These are phyloP conservation scores for Schizopygopsis malacanthus DNA, from an alignment of 2,797 vertebrate species.

Conservation along the genomic window DNA sequence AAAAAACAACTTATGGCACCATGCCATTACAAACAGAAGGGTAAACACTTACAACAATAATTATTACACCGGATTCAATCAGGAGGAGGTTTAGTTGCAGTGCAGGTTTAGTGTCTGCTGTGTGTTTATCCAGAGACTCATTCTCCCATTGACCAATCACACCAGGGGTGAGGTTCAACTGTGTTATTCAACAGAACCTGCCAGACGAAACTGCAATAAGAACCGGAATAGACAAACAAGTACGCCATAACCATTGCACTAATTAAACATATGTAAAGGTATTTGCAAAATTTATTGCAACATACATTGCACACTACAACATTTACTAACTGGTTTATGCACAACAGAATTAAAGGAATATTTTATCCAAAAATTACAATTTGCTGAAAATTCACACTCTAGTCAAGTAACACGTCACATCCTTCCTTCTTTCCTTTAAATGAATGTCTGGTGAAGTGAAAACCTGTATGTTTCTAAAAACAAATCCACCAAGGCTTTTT, in stretches of 20 bases:
- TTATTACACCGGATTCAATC: not conserved
- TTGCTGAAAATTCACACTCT: too few relatives aligned
- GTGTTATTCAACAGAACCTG: slow-evolving; percentile 2
- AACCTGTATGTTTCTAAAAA: too few relatives aligned
- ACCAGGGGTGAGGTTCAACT: not conserved
- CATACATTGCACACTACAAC: not conserved
- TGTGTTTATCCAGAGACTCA: not conserved
- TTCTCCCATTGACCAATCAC: not conserved
- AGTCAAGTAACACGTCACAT: too few relatives aligned
- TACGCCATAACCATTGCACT: not conserved
- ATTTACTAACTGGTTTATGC: not conserved
- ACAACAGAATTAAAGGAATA: not conserved
- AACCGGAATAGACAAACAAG: not conserved
- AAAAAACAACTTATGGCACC: not conserved
- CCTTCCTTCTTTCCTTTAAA: too few relatives aligned
- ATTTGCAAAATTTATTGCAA: not conserved
- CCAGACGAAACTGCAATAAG: not conserved
- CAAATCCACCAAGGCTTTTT: too few relatives aligned
- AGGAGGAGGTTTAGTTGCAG: slow-evolving; percentile 14
- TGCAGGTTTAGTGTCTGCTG: not conserved
- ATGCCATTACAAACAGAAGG: slow-evolving; percentile 1
- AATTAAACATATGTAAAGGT: not conserved
- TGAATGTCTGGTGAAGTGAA: too few relatives aligned
- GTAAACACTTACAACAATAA: slow-evolving; percentile 3
- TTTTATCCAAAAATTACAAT: not conserved